Conservation (phyloP, 1,140 invertebrate species). For the Epicauta chinensis region DNA sequence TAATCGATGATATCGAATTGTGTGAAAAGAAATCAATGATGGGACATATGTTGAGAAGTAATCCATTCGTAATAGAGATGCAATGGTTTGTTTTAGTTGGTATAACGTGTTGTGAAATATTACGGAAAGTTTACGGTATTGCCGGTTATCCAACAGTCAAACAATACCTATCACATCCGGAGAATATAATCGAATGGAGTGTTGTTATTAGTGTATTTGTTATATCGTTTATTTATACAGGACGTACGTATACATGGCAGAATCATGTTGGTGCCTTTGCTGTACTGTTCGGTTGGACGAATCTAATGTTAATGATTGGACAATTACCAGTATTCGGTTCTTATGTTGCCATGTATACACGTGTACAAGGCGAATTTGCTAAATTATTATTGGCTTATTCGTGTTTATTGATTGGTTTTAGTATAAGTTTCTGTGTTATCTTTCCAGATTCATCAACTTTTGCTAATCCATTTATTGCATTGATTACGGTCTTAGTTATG, state of each 20-base stretch:
- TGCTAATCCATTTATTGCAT: conserved; percentile 67
- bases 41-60: conserved; percentile 61
- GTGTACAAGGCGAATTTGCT: conserved; percentile 77
- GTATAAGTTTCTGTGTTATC: conserved; percentile 79
- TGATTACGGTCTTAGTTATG: conserved; percentile 80
- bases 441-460: conserved; percentile 75
- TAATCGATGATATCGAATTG: conserved; percentile 44
- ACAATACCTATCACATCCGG: conserved; percentile 73
- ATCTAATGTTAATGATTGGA: conserved; percentile 81
- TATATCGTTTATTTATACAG: conserved; percentile 71
- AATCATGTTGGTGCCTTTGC: conserved; percentile 76
- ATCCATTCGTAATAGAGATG: conserved; percentile 66
- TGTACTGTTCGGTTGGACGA: conserved; percentile 77
- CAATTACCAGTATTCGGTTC: conserved; percentile 78
- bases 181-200: conserved; percentile 81
- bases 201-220: conserved; percentile 75
- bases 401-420: conserved; percentile 77
- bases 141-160: conserved; percentile 66
- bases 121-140: conserved; percentile 69
- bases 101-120: conserved; percentile 67
- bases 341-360: conserved; percentile 82
- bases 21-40: conserved; percentile 69
- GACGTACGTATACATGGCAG: conserved; percentile 73
- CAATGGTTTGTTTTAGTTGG: conserved; percentile 71
- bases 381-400: conserved; percentile 78